A percentile compares a stretch with the other conserved stretches of the same genome.
phyloP scores from a whole-genome alignment of 2,797 vertebrate species.

The Rhinogobio ventralis region DNA sequence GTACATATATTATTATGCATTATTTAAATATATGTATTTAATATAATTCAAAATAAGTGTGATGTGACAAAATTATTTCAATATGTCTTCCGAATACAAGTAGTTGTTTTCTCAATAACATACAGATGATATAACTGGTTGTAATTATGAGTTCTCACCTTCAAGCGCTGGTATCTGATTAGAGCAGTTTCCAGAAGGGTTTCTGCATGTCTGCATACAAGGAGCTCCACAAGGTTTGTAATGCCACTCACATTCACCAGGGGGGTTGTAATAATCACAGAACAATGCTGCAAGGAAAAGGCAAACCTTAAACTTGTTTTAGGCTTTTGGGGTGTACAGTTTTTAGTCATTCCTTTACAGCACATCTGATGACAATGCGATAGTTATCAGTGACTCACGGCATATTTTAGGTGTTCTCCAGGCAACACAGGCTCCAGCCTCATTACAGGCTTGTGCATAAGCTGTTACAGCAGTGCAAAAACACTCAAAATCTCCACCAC shows the following conservation, averaged over 20 bases:
- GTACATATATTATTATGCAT: background rate
- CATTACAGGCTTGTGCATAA: slow-evolving; percentile 88
- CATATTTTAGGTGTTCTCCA: slow-evolving; percentile 91
- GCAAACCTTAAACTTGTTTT: slow-evolving; percentile 1
- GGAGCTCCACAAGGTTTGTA: slow-evolving; percentile 88
- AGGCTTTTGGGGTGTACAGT: background rate
- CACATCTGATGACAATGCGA: background rate
- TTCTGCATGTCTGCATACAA: slow-evolving; percentile 90
- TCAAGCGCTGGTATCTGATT: slow-evolving; percentile 82
- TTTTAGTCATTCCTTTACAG: background rate
- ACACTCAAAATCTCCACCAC: slow-evolving; percentile 90
- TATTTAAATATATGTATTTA: background rate
- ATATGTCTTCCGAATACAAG: background rate
- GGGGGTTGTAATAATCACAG: slow-evolving; percentile 91
- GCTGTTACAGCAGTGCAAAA: slow-evolving; percentile 92
- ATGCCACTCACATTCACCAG: slow-evolving; percentile 88
- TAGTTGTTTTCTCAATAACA: background rate
- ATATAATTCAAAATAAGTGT: background rate
- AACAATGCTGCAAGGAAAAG: slow-evolving; percentile 83
- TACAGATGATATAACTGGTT: background rate
- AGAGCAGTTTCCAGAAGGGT: slow-evolving; percentile 84
- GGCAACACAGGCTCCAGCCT: slow-evolving; percentile 81
- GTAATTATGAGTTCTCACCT: slow-evolving; percentile 75
- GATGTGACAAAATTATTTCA: background rate
- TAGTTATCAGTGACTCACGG: slow-evolving; percentile 81